phyloP scores from a whole-genome alignment of 2,888 invertebrate genomes.

The Nysson spinosus region DNA sequence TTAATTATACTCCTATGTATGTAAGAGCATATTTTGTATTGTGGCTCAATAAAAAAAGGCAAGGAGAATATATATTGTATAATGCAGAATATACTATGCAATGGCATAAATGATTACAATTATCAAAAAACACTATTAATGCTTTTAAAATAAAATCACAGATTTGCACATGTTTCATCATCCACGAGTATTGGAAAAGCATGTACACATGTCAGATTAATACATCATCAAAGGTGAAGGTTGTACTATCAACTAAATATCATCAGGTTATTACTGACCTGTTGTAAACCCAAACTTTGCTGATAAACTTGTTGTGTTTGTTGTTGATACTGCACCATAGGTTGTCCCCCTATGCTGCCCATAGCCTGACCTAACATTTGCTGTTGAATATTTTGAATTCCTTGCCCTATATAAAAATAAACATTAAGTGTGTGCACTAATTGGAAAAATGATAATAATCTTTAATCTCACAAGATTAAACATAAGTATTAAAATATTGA shows the following conservation, averaged over 20 bases:
- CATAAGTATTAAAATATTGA: too few species aligned
- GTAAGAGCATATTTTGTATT: too few species aligned
- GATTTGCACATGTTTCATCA: too few species aligned
- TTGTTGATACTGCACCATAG: constrained; percentile 87
- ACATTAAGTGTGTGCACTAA: constrained; percentile 10
- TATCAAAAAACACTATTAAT: too few species aligned
- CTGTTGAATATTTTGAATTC: constrained; percentile 80
- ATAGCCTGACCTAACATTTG: constrained; percentile 85
- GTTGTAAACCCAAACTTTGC: constrained; percentile 83
- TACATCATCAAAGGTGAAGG: not conserved
- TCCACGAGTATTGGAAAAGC: too few species aligned
- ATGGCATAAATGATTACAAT: too few species aligned
- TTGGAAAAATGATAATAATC: too few species aligned
- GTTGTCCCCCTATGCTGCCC: constrained; percentile 82
- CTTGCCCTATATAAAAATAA: constrained; percentile 78
- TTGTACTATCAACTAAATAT: not conserved
- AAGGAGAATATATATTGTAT: too few species aligned
- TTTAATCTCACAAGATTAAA: not conserved
- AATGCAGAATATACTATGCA: too few species aligned
- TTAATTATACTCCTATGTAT: too few species aligned
- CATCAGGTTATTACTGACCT: constrained; percentile 75
- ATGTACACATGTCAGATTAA: not conserved
- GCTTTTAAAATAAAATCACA: too few species aligned
- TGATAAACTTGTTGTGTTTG: constrained; percentile 83
- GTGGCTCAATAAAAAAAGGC: too few species aligned